Percentiles rank a stretch among this genome's conserved stretches.
phyloP scores from a whole-genome alignment of 2,888 invertebrate species.

The Nemotelus nigrinus region DNA sequence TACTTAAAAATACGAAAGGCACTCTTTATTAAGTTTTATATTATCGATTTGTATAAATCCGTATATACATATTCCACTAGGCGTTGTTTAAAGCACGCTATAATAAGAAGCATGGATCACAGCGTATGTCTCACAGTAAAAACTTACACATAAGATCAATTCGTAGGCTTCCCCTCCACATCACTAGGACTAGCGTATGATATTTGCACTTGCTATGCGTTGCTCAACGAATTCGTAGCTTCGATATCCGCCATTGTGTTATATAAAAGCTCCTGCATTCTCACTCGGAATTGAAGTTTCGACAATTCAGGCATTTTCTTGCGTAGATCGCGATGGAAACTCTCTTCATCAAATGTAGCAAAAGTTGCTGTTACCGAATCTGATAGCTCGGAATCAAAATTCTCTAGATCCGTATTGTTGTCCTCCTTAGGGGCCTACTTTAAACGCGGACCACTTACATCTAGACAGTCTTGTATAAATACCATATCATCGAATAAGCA shows the following conservation, averaged over 20 bases:
- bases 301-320: slow-evolving; percentile 37
- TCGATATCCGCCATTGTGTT: slow-evolving; percentile 42
- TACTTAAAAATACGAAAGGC: neutral
- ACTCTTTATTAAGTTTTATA: neutral
- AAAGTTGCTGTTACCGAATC: slow-evolving; percentile 32
- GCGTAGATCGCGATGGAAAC: slow-evolving; percentile 28
- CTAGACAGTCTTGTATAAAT: slow-evolving; percentile 32
- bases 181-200: slow-evolving; percentile 34
- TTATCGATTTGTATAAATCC: too few relatives aligned
- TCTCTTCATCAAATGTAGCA: slow-evolving; percentile 20
- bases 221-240: slow-evolving; percentile 25
- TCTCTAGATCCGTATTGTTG: slow-evolving; percentile 16
- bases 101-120: too few relatives aligned
- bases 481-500: slow-evolving; percentile 31
- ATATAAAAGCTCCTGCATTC: slow-evolving; percentile 38
- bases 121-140: too few relatives aligned
- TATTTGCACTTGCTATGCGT: slow-evolving; percentile 37
- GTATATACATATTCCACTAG: too few relatives aligned
- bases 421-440: slow-evolving; percentile 2
- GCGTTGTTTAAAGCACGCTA: too few relatives aligned
- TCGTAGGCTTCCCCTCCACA: slow-evolving; percentile 9
- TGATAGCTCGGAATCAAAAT: slow-evolving; percentile 16
- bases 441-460: neutral
- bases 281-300: slow-evolving; percentile 36
- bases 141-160: neutral